These are phyloP conservation scores for Drosophila leontia DNA, from an alignment of 1,140 invertebrate genomes.

Conservation along the genomic window DNA sequence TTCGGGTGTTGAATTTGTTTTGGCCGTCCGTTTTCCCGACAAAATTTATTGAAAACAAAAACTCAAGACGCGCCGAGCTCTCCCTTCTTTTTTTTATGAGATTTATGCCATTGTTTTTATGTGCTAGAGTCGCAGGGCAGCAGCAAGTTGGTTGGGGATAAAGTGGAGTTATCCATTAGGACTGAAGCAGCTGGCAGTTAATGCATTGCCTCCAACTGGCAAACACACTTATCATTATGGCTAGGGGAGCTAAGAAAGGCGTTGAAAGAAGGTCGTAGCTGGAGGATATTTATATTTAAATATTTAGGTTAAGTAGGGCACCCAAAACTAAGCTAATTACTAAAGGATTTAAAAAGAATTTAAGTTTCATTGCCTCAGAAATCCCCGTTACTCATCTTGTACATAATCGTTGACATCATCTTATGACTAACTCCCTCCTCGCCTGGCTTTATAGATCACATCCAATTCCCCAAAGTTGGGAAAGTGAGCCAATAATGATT, in stretches of 20 bases:
- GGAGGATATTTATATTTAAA: not conserved
- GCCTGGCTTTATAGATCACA: slow-evolving; percentile 33
- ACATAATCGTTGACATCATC: slow-evolving; percentile 43
- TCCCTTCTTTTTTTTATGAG: slow-evolving; percentile 36
- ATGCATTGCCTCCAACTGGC: slow-evolving; percentile 35
- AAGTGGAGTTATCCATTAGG: slow-evolving; percentile 42
- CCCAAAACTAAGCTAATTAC: not conserved
- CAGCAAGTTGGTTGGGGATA: slow-evolving; percentile 6
- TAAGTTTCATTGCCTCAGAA: not conserved
- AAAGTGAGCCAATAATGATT: slow-evolving; percentile 34
- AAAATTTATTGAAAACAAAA: slow-evolving; percentile 80
- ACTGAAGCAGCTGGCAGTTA: slow-evolving; percentile 23
- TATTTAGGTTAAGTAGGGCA: not conserved
- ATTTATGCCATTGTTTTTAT: slow-evolving; percentile 70
- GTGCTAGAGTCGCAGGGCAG: slow-evolving; percentile 11
- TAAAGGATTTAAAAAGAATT: not conserved
- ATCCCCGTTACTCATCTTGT: not conserved
- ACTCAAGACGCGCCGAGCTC: slow-evolving; percentile 40
- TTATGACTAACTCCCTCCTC: slow-evolving; percentile 36
- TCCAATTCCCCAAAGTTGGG: slow-evolving; percentile 18
- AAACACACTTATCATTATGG: slow-evolving; percentile 28
- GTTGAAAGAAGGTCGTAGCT: not conserved
- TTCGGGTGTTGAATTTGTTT: slow-evolving; percentile 69
- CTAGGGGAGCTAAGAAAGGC: not conserved
- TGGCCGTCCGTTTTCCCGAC: slow-evolving; percentile 34